phyloP scores from a whole-genome alignment of 1,140 invertebrate species.

The Drosophila varians region DNA sequence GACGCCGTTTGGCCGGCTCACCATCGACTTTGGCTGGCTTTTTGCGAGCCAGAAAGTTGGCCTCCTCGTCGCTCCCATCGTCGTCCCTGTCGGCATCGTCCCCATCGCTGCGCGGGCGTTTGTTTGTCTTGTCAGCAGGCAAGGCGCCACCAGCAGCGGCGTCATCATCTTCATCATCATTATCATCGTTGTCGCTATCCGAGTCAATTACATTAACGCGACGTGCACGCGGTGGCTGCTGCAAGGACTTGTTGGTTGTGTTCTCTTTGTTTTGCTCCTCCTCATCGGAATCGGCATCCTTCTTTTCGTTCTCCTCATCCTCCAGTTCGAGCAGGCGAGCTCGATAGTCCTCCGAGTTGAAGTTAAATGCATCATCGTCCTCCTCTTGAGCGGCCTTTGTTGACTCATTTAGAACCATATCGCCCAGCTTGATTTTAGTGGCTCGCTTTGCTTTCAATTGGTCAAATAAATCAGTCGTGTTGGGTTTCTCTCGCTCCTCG shows the following conservation, averaged over 20 bases:
- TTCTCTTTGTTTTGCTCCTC: conserved; percentile 59
- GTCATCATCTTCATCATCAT: conserved; percentile 27
- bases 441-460: conserved; percentile 77
- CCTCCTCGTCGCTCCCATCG: conserved; percentile 65
- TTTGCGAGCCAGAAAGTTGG: conserved; percentile 72
- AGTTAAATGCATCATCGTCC: conserved; percentile 69
- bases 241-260: conserved; percentile 70
- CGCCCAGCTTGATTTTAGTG: conserved; percentile 70
- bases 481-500: conserved; percentile 65
- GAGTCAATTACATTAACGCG: conserved; percentile 83
- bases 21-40: conserved; percentile 54
- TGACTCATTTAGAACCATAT: conserved; percentile 69
- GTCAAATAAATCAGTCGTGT: conserved; percentile 75
- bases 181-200: conserved; percentile 70
- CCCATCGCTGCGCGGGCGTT: conserved; percentile 72
- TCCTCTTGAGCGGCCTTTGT: conserved; percentile 30
- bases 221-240: conserved; percentile 61
- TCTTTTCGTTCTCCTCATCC: conserved; percentile 37
- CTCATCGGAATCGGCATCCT: conserved; percentile 8
- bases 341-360: conserved; percentile 80
- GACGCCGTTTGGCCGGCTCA: conserved; percentile 75
- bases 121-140: conserved; percentile 67
- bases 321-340: conserved; percentile 72
- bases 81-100: conserved; percentile 40
- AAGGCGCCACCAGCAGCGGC: conserved; percentile 43